phyloP scores from a whole-genome alignment of 2,888 invertebrate genomes.

The Orgyia antiqua region DNA sequence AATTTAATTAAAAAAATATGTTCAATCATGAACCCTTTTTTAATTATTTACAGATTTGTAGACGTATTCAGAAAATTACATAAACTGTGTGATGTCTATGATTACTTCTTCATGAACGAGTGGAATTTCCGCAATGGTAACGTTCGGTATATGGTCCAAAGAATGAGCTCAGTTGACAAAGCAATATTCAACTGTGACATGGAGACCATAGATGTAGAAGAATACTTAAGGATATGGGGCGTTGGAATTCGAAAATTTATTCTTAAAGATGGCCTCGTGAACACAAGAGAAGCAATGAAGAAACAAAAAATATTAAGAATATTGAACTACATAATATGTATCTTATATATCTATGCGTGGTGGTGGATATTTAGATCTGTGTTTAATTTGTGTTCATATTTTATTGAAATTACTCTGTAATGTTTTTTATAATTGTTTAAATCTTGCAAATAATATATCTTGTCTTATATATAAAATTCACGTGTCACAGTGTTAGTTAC shows the following conservation, averaged over 20 bases:
- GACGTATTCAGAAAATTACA: slow-evolving; percentile 16
- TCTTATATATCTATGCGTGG: no score
- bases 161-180: slow-evolving; percentile 16
- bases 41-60: slow-evolving; percentile 3
- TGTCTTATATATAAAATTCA: no score
- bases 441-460: no score
- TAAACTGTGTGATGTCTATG: slow-evolving; percentile 6
- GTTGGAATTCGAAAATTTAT: slow-evolving; percentile 5
- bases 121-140: slow-evolving; percentile 11
- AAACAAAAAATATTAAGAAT: no score
- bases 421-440: no score
- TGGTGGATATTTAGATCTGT: no score
- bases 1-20: no score
- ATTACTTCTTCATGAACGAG: slow-evolving; percentile 12
- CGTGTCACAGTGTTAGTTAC: no score
- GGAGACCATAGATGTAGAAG: slow-evolving; percentile 5
- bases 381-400: no score
- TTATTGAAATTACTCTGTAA: no score
- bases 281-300: background rate
- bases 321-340: no score
- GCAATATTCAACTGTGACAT: slow-evolving; percentile 21
- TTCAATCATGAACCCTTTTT: no score
- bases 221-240: background rate
- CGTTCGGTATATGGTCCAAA: background rate
- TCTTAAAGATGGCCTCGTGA: background rate